Evolutionary conservation across 2,113 vertebrate species (phyloP).

Genomic region (Ageneiosus marmoratus): DNA sequence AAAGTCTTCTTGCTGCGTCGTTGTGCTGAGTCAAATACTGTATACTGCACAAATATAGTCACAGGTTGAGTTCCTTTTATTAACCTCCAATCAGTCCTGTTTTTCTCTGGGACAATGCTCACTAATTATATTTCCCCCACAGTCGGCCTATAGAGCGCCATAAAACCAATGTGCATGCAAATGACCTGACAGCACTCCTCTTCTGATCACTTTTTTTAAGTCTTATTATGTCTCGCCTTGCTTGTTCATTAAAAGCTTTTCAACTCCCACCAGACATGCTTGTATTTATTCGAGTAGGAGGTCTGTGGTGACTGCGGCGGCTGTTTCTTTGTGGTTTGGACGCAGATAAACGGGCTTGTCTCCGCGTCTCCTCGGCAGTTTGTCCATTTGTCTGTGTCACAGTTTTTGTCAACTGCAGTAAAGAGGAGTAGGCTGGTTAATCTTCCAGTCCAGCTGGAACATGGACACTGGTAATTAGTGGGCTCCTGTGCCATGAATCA

Average conservation of each 20-base stretch:
- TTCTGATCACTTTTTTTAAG: slow-evolving; percentile 5
- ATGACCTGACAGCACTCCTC: slow-evolving; percentile 19
- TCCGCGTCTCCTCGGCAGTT: slow-evolving; percentile 7
- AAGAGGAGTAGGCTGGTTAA: slow-evolving; percentile 34
- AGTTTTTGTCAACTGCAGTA: slow-evolving; percentile 46
- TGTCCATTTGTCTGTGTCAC: slow-evolving; percentile 38
- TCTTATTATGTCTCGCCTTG: neutral
- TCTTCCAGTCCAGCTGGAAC: slow-evolving; percentile 43
- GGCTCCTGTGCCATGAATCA: slow-evolving; percentile 48
- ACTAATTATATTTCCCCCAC: slow-evolving; percentile 34
- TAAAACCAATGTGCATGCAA: neutral
- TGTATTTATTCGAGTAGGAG: neutral
- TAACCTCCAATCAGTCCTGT: slow-evolving; percentile 8
- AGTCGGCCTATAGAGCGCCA: neutral
- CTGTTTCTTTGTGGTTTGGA: neutral
- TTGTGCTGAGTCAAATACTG: slow-evolving; percentile 34
- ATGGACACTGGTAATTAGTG: slow-evolving; percentile 42
- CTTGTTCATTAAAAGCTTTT: neutral
- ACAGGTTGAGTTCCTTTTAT: slow-evolving; percentile 19
- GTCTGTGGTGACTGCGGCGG: neutral
- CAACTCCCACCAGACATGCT: neutral
- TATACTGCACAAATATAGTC: slow-evolving; percentile 29
- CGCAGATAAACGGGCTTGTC: slow-evolving; percentile 13
- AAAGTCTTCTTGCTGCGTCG: neutral
- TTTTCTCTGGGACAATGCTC: slow-evolving; percentile 22